Evolutionary conservation across 1,140 invertebrate genomes (phyloP).

Genomic region (Drosophila cardini): DNA sequence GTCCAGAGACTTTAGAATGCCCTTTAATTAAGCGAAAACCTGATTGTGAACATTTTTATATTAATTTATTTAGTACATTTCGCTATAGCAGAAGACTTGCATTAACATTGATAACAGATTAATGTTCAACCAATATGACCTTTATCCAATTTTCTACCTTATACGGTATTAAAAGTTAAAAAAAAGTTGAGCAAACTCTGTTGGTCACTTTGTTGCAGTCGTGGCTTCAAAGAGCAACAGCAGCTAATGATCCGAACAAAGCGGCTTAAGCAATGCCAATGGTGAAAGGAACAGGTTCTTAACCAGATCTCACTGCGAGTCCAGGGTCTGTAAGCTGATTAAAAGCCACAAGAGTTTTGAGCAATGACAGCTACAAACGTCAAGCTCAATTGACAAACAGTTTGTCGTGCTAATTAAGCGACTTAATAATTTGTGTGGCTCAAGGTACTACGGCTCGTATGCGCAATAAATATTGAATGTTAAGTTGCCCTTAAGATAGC

Average conservation of each 20-base stretch:
- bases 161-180: neutral
- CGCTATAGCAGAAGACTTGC: too few species aligned
- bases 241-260: constrained; percentile 26
- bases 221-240: constrained; percentile 20
- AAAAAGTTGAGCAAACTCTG: constrained; percentile 22
- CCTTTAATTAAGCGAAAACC: constrained; percentile 4
- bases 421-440: constrained; percentile 52
- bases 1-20: neutral
- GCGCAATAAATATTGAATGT: constrained; percentile 71
- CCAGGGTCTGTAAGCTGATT: constrained; percentile 12
- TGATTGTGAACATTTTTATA: too few species aligned
- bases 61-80: too few species aligned
- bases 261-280: constrained; percentile 38
- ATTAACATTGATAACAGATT: too few species aligned
- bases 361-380: constrained; percentile 45
- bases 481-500: constrained; percentile 25
- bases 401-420: constrained; percentile 73
- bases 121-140: neutral
- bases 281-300: neutral
- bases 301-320: neutral
- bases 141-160: neutral
- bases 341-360: constrained; percentile 5
- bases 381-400: constrained; percentile 63
- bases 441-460: constrained; percentile 46
- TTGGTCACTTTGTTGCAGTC: constrained; percentile 18